These are phyloP conservation scores for Nannoperca obscura DNA, from an alignment of 2,797 vertebrate species.

Conservation along the genomic window DNA sequence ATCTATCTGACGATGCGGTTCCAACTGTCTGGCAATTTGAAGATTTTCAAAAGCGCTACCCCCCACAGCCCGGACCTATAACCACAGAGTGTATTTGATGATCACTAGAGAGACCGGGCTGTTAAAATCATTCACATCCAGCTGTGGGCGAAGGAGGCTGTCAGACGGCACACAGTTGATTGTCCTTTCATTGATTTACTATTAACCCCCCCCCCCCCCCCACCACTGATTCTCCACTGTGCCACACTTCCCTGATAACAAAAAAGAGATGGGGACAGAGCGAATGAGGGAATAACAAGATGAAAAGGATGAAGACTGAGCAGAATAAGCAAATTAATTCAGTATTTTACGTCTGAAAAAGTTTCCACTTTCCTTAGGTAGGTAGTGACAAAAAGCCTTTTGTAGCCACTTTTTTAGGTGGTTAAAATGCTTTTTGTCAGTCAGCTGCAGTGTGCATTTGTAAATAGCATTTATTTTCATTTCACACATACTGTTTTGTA, in stretches of 20 bases:
- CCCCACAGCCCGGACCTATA: background rate
- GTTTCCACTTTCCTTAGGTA: background rate
- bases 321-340: background rate
- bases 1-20: conserved; percentile 35
- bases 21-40: conserved; percentile 56
- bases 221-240: background rate
- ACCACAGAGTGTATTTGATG: conserved; percentile 33
- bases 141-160: conserved; percentile 47
- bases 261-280: background rate
- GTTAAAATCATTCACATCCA: conserved; percentile 51
- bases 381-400: background rate
- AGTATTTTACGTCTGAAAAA: background rate
- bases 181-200: conserved; percentile 65
- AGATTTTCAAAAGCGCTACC: conserved; percentile 31
- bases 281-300: background rate
- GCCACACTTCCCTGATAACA: conserved; percentile 12
- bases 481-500: background rate
- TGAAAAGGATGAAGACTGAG: conserved; percentile 13
- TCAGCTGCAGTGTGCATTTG: background rate
- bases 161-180: conserved; percentile 37
- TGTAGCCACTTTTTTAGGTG: too few species aligned
- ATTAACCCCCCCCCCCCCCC: conserved; percentile 18
- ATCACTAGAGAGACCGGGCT: conserved; percentile 1
- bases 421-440: background rate
- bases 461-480: background rate